phyloP scores from a whole-genome alignment of 1,140 invertebrate genomes.

The Maconellicoccus hirsutus region DNA sequence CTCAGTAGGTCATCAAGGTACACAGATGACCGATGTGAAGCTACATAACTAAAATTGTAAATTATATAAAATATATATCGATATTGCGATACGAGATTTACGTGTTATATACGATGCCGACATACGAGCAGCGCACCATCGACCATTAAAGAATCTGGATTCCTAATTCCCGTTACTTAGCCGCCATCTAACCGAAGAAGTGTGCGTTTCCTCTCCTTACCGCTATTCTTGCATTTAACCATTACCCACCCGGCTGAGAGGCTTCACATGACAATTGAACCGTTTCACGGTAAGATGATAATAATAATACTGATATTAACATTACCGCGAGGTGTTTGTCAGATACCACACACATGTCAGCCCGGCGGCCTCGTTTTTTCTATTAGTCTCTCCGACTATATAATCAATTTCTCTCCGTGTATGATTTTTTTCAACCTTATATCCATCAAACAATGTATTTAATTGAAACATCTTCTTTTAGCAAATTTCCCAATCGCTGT shows the following conservation, averaged over 20 bases:
- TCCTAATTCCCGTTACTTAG: conserved; percentile 19
- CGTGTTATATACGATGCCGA: not conserved
- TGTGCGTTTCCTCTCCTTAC: not conserved
- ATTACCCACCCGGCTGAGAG: not conserved
- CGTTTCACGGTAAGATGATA: conserved; percentile 18
- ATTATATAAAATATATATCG: not conserved
- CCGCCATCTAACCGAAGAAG: conserved; percentile 15
- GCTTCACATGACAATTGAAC: conserved; percentile 14
- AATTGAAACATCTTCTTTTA: too few species aligned
- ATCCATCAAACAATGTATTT: too few species aligned
- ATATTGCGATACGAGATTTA: not conserved
- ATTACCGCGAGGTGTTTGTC: conserved; percentile 17
- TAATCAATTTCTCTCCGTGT: conserved; percentile 12
- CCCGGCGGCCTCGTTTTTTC: conserved; percentile 15
- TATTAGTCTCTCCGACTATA: not conserved
- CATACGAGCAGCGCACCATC: not conserved
- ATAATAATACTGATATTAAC: conserved; percentile 21
- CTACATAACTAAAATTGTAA: not conserved
- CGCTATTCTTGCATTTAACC: conserved; percentile 1
- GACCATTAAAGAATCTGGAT: conserved; percentile 19
- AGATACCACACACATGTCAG: conserved; percentile 21
- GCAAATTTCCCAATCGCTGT: too few species aligned
- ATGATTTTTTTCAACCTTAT: too few species aligned
- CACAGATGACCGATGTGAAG: not conserved
- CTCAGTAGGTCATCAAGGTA: not conserved